Evolutionary conservation across 2,113 vertebrate species (phyloP).

Genomic region (Hippocampus guttulatus): DNA sequence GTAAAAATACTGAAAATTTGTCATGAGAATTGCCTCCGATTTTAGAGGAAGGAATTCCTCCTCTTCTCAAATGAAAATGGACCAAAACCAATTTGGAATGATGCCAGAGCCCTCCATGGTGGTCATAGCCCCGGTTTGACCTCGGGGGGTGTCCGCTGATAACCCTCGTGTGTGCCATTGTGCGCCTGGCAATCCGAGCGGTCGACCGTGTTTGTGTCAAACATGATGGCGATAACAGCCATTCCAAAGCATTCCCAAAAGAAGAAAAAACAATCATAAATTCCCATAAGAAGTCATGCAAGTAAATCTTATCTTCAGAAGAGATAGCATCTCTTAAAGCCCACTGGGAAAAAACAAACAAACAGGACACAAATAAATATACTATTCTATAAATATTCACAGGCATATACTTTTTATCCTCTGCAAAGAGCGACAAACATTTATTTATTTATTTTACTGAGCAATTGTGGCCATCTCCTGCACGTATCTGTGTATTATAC

Average conservation of each 20-base stretch:
- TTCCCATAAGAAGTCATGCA: constrained; percentile 26
- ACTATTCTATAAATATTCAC: background rate
- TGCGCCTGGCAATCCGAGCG: constrained; percentile 27
- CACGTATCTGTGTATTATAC: too few relatives aligned
- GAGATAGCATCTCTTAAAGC: constrained; percentile 43
- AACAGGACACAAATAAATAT: background rate
- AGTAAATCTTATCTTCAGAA: constrained; percentile 38
- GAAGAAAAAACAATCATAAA: constrained; percentile 44
- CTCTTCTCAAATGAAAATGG: background rate
- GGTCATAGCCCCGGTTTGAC: constrained; percentile 10
- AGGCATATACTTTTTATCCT: background rate
- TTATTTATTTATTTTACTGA: too few relatives aligned
- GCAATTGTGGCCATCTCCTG: too few relatives aligned
- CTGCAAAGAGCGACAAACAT: background rate
- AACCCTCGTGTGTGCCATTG: constrained; percentile 40
- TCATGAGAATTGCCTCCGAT: background rate
- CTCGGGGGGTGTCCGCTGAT: constrained; percentile 26
- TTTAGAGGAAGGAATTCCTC: background rate
- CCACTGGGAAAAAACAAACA: constrained; percentile 36
- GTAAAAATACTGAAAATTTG: background rate
- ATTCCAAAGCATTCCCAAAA: constrained; percentile 46
- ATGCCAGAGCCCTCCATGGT: constrained; percentile 8
- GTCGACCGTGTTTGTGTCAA: constrained; percentile 38
- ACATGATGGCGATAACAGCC: constrained; percentile 44
- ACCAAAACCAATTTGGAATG: constrained; percentile 5